Percentiles rank a stretch among this genome's conserved stretches.
phyloP scores from a whole-genome alignment of 2,888 invertebrate genomes.

The Mesorhabditis belari region DNA sequence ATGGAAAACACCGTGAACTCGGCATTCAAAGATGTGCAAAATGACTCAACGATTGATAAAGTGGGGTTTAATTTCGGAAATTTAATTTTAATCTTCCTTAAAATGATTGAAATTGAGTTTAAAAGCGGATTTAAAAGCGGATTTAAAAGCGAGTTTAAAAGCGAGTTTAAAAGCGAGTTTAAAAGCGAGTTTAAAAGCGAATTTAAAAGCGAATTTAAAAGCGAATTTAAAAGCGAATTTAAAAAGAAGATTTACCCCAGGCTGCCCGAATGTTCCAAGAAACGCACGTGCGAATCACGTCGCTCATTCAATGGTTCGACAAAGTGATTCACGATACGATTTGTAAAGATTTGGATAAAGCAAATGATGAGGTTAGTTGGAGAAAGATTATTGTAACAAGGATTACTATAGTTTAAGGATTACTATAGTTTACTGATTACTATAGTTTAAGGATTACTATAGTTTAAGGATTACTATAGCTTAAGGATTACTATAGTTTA shows the following conservation, averaged over 20 bases:
- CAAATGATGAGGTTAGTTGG: conserved; percentile 51
- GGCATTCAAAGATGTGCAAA: conserved; percentile 59
- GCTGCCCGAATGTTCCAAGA: conserved; percentile 56
- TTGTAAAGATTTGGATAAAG: conserved; percentile 56
- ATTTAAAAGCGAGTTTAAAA: too few species aligned
- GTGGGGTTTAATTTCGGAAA: too few species aligned
- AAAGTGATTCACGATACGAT: conserved; percentile 59
- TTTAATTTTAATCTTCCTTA: too few species aligned
- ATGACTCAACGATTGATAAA: conserved; percentile 53
- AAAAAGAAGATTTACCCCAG: conserved; percentile 9
- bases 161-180: too few species aligned
- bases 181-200: too few species aligned
- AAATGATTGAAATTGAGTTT: background rate
- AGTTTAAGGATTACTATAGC: background rate
- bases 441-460: background rate
- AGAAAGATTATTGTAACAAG: conserved; percentile 1
- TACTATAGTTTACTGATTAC: conserved; percentile 2
- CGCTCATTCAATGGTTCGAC: conserved; percentile 60
- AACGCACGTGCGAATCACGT: conserved; percentile 56
- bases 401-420: background rate
- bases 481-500: conserved; percentile 1
- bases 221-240: too few species aligned
- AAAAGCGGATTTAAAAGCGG: too few species aligned
- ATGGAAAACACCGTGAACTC: conserved; percentile 57
- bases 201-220: too few species aligned